Conservation (phyloP, 2,113 vertebrate species). For the Lipophrys pholis region DNA sequence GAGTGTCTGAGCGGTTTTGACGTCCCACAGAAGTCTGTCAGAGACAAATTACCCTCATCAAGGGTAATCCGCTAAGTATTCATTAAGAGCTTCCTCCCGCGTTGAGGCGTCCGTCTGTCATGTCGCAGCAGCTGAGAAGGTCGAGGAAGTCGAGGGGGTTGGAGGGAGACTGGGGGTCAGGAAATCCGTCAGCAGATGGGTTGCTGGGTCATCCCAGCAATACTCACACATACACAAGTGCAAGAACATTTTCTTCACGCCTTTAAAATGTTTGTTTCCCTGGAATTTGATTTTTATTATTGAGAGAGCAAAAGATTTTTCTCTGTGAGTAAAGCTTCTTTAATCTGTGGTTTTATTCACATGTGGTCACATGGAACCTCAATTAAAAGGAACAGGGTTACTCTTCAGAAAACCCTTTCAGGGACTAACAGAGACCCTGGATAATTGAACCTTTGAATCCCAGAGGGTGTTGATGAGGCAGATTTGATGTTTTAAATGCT, state of each 20-base stretch:
- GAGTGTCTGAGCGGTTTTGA: slow-evolving; percentile 21
- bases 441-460: too few species aligned
- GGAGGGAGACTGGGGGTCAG: not conserved
- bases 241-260: not conserved
- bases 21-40: slow-evolving; percentile 31
- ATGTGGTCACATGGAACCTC: too few species aligned
- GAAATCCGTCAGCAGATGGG: not conserved
- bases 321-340: too few species aligned
- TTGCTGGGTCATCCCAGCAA: not conserved
- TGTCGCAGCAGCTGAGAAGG: slow-evolving; percentile 11
- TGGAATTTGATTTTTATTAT: not conserved
- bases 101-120: slow-evolving; percentile 27
- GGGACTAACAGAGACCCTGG: too few species aligned
- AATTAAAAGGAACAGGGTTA: too few species aligned
- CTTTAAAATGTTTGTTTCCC: not conserved
- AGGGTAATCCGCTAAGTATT: slow-evolving; percentile 30
- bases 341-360: too few species aligned
- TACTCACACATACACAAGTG: not conserved
- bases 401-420: too few species aligned
- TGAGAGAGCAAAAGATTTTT: too few species aligned
- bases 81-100: slow-evolving; percentile 49
- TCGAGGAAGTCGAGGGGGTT: not conserved
- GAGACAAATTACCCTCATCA: slow-evolving; percentile 50
- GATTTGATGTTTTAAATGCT: too few species aligned
- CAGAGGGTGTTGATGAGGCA: too few species aligned